phyloP scores from a whole-genome alignment of 1,140 invertebrate genomes.

The Lasaia peninsularis region DNA sequence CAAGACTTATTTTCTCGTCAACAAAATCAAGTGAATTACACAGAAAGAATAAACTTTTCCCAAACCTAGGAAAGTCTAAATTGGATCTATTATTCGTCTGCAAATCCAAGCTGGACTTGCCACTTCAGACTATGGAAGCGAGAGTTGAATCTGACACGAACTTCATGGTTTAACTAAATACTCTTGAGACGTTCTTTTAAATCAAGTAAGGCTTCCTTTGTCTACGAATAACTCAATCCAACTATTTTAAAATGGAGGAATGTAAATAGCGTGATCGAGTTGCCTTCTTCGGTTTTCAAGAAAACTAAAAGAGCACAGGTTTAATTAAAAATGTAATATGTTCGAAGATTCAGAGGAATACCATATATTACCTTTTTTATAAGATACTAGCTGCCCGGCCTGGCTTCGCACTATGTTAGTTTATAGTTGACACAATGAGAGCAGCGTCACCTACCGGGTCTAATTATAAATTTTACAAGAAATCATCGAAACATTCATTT shows the following conservation, averaged over 20 bases:
- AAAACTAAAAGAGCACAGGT: not conserved
- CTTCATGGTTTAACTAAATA: conserved; percentile 15
- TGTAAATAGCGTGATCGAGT: not conserved
- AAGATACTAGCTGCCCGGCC: no score
- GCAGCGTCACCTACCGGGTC: no score
- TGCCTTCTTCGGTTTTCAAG: not conserved
- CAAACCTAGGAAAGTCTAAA: not conserved
- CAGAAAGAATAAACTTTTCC: no score
- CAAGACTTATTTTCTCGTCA: no score
- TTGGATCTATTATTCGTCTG: not conserved
- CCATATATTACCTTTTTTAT: no score
- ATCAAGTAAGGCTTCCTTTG: conserved; percentile 13
- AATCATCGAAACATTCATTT: no score
- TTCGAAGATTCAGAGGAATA: no score
- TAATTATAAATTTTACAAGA: no score
- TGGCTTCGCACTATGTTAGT: no score
- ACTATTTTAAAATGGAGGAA: conserved; percentile 15
- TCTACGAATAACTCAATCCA: conserved; percentile 6
- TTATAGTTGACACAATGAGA: no score
- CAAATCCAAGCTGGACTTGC: not conserved
- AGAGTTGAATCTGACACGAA: conserved; percentile 16
- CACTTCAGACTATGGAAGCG: not conserved
- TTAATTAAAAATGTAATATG: not conserved
- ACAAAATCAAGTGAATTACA: no score
- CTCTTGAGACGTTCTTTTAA: conserved; percentile 16